Evolutionary conservation across 1,140 invertebrate genomes (phyloP), one percentile per base, ranked within the genome.

Genomic region (Bombus fervidus): DNA sequence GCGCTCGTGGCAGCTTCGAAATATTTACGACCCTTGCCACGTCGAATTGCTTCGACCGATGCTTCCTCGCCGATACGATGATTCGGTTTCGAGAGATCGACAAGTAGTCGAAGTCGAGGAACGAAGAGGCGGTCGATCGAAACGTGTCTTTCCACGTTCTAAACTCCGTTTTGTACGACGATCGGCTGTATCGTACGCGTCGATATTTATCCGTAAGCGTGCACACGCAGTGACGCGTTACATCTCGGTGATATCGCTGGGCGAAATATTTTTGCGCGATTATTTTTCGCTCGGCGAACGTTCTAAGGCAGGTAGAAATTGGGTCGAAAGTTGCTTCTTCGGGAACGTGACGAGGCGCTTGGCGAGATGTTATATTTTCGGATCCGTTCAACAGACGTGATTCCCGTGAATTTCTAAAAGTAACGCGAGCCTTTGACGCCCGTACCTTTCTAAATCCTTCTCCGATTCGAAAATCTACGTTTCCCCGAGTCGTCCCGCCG

Each of bases 351-450:
- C 79, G 47, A 59, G 64, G 12, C 76, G 71, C 41, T 39, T 78
- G 88, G 69, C 75, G 83, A 71, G 84, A 79, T 71, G 87, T 79
- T 89, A 66, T 90, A 90, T 90, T 90, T 90, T 89, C 81, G 89
- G 89, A 89, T 78, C 69, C 69, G 80, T 89, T 89, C 87, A 84
- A 89, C 88, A 89, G 87, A 89, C 87, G 64, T 57, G 81, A 90
- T 90, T 87, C 85, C 88, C 81, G 85, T 81, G 85, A 89, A 89
- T 85, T 87, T 89, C 88, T 90, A 89, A 90, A 90, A 90, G 89
- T 90, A 89, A 84, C 89, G 64, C 89, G 85, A 90, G 87, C 87
- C 73, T 87, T 89, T 68, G 47, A 69, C 79, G 79, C 83, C 25
- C 41, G 47, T 73, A 73, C 82, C 66, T 88, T 79, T 77, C 53